Conservation (phyloP, 92 coral and sea anemone genomes). For the Porites cylindrica region DNA sequence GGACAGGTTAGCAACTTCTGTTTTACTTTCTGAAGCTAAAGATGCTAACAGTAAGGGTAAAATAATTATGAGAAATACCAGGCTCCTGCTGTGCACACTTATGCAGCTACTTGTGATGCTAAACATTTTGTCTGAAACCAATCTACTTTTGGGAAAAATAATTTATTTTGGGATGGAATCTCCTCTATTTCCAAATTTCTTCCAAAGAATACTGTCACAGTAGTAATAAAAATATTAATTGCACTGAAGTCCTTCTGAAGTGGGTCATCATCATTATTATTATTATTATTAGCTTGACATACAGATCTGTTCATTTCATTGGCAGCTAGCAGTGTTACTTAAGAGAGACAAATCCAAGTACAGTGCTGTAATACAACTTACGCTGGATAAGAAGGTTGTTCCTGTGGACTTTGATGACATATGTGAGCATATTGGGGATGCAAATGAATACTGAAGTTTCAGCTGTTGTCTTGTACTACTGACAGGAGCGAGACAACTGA, state of each 20-base stretch:
- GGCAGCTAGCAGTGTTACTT: constrained; percentile 80
- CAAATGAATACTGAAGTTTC: constrained; percentile 51
- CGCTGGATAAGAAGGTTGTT: constrained; percentile 75
- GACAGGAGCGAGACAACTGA: not conserved
- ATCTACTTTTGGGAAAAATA: too few relatives aligned
- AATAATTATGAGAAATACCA: too few relatives aligned
- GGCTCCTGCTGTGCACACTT: too few relatives aligned
- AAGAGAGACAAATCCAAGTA: constrained; percentile 80
- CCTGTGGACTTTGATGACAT: constrained; percentile 88
- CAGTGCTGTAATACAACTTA: constrained; percentile 86
- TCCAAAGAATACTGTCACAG: too few relatives aligned
- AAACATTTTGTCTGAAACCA: too few relatives aligned
- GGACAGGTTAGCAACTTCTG: constrained; percentile 79
- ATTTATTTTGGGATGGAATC: too few relatives aligned
- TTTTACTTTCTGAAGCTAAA: not conserved
- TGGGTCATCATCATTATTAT: too few relatives aligned
- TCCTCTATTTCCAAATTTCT: too few relatives aligned
- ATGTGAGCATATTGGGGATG: constrained; percentile 85
- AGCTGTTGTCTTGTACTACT: not conserved
- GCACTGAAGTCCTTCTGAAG: too few relatives aligned
- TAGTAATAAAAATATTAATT: too few relatives aligned
- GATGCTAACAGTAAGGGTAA: too few relatives aligned
- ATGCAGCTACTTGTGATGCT: too few relatives aligned
- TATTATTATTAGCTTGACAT: not conserved
- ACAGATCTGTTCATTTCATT: constrained; percentile 15